Evolutionary conservation across 2,113 vertebrate species (phyloP).

Genomic region (Sceloporus tristichus): DNA sequence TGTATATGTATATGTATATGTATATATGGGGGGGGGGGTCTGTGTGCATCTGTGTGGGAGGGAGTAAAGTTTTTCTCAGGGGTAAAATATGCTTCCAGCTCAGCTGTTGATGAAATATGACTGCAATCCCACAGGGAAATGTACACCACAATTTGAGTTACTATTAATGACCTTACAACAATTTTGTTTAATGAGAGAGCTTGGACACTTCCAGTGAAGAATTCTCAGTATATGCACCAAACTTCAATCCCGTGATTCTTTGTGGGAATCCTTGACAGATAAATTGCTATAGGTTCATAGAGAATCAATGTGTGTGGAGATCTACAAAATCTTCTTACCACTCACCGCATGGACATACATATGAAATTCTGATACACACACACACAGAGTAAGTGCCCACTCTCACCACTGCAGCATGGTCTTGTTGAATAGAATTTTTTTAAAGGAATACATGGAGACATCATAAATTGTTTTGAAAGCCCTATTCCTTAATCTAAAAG

Average conservation of each 20-base stretch:
- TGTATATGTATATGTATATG: neutral
- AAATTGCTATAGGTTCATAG: neutral
- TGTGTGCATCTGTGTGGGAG: neutral
- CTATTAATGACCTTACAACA: neutral
- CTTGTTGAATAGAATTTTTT: neutral
- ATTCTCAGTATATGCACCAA: neutral
- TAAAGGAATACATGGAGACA: neutral
- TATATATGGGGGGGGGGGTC: neutral
- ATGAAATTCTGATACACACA: neutral
- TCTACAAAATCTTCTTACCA: neutral
- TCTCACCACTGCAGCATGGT: no score
- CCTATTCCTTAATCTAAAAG: neutral
- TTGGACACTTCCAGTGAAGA: neutral
- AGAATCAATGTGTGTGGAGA: neutral
- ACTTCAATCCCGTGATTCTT: neutral
- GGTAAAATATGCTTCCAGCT: slow-evolving; percentile 14
- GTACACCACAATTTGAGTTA: neutral
- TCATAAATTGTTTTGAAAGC: no score
- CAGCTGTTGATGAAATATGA: slow-evolving; percentile 12
- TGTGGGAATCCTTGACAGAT: neutral
- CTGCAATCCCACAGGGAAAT: neutral
- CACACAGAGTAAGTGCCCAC: no score
- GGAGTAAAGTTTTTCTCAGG: neutral
- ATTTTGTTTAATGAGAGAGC: neutral
- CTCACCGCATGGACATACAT: neutral